Conservation (phyloP, 2,113 vertebrate genomes). For the Takifugu flavidus region DNA sequence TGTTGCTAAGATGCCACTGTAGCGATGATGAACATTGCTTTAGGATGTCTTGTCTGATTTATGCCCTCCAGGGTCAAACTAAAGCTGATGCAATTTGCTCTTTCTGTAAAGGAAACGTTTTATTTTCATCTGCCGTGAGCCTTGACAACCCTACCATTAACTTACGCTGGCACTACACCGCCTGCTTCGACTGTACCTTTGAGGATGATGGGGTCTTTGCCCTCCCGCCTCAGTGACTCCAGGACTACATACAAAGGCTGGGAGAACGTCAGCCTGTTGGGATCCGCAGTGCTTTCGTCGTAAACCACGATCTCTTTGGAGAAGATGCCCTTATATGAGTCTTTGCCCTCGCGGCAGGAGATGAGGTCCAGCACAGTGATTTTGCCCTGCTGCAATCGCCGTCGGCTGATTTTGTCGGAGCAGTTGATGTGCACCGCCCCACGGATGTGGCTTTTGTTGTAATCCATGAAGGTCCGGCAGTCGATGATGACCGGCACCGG, state of each 20-base stretch:
- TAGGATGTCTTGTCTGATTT: constrained; percentile 26
- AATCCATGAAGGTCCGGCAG: constrained; percentile 97
- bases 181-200: constrained; percentile 82
- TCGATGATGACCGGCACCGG: constrained; percentile 94
- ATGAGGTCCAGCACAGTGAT: constrained; percentile 98
- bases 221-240: constrained; percentile 94
- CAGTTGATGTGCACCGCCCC: constrained; percentile 98
- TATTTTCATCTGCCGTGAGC: background rate
- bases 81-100: constrained; percentile 22
- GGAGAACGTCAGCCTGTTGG: constrained; percentile 85
- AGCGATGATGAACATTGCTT: constrained; percentile 15
- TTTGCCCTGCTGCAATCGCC: constrained; percentile 96
- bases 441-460: constrained; percentile 96
- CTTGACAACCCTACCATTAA: background rate
- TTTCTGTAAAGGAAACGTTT: constrained; percentile 15
- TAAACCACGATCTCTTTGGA: constrained; percentile 99
- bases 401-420: constrained; percentile 96
- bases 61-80: constrained; percentile 24
- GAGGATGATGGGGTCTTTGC: constrained; percentile 93
- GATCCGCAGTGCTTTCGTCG: constrained; percentile 93
- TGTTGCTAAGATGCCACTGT: background rate
- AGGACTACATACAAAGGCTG: constrained; percentile 93
- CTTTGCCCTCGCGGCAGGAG: constrained; percentile 92
- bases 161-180: background rate
- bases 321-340: constrained; percentile 97